These are phyloP conservation scores for Gnatocerus cornutus DNA, from an alignment of 2,888 invertebrate species.

Conservation along the genomic window DNA sequence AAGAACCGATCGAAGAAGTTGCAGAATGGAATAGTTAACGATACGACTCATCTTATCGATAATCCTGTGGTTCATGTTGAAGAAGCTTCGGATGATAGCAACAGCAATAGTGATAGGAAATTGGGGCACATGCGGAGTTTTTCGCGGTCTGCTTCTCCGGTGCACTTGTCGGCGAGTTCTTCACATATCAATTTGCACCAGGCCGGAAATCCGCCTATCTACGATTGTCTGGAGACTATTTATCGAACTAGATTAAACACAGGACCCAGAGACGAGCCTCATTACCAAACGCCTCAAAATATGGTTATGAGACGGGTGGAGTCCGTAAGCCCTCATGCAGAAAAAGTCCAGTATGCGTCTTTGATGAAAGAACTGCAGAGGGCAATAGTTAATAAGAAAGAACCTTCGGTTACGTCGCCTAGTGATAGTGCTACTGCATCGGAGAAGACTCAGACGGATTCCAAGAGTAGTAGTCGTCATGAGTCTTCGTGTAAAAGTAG, in stretches of 20 bases:
- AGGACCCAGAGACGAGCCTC: conserved; percentile 54
- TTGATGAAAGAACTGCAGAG: conserved; percentile 72
- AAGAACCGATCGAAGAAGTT: conserved; percentile 47
- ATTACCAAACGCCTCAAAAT: conserved; percentile 66
- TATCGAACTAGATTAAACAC: conserved; percentile 67
- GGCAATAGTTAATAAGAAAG: conserved; percentile 70
- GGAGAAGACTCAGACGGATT: conserved; percentile 64
- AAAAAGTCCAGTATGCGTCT: conserved; percentile 72
- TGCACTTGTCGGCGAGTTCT: conserved; percentile 71
- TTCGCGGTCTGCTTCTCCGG: conserved; percentile 72
- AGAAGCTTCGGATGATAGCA: conserved; percentile 70
- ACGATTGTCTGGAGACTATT: conserved; percentile 71
- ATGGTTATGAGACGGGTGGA: conserved; percentile 63
- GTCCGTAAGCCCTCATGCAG: conserved; percentile 66
- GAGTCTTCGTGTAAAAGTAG: conserved; percentile 67
- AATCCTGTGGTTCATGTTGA: conserved; percentile 71
- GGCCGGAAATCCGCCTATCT: conserved; percentile 65
- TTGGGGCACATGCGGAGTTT: conserved; percentile 73
- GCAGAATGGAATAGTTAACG: conserved; percentile 56
- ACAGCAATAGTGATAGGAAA: conserved; percentile 70
- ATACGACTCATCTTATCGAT: conserved; percentile 63
- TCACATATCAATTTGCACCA: conserved; percentile 68
- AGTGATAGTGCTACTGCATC: conserved; percentile 65
- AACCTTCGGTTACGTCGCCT: conserved; percentile 64
- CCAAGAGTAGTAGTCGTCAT: conserved; percentile 64